Conservation (phyloP, 35 echinoderm and acorn worm species). For the Patiria miniata region DNA sequence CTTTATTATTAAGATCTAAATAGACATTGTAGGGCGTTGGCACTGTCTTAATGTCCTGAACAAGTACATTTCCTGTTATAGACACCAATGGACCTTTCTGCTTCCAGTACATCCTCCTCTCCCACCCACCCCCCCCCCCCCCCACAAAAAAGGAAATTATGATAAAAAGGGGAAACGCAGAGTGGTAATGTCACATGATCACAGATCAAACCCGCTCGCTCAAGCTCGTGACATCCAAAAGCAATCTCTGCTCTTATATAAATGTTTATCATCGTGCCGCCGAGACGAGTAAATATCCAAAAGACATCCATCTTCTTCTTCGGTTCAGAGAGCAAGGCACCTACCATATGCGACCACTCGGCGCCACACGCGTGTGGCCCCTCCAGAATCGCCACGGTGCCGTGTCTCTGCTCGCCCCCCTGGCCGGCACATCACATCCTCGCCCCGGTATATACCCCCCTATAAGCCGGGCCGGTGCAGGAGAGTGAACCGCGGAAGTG, state of each 20-base stretch:
- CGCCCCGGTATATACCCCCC: no score
- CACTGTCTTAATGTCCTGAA: no score
- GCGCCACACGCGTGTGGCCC: background rate
- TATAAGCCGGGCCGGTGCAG: background rate
- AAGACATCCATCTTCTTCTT: background rate
- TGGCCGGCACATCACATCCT: no score
- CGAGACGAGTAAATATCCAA: background rate
- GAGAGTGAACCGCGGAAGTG: constrained; percentile 1
- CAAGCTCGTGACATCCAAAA: background rate
- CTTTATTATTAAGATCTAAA: no score
- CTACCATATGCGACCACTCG: constrained; percentile 17
- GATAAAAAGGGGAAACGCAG: background rate
- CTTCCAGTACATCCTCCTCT: no score
- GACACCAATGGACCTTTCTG: no score
- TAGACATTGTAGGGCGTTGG: no score
- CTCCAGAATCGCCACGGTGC: background rate
- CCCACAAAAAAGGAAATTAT: no score
- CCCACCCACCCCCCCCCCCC: no score
- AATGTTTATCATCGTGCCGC: constrained; percentile 1
- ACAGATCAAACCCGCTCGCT: background rate
- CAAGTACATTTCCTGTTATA: no score
- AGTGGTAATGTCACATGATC: background rate
- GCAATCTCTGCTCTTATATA: constrained; percentile 18
- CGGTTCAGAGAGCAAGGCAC: background rate
- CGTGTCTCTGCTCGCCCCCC: constrained; percentile 7